phyloP scores from a whole-genome alignment of 2,797 vertebrate genomes.

The Micromesistius poutassou region DNA sequence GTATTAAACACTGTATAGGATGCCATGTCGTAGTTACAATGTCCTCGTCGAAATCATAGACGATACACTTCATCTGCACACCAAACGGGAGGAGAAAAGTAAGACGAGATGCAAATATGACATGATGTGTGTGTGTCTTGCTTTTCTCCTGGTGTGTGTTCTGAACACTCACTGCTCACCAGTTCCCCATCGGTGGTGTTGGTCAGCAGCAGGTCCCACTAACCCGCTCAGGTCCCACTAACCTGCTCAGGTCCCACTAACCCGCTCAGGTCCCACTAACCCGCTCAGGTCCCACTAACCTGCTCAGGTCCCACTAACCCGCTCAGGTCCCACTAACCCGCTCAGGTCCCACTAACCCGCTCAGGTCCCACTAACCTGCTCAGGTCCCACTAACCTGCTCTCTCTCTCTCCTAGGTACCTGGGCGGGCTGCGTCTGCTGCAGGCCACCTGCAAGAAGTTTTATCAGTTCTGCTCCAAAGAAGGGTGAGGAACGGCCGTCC shows the following conservation, averaged over 20 bases:
- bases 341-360: neutral
- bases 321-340: neutral
- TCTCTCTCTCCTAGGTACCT: constrained; percentile 74
- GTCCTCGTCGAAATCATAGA: neutral
- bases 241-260: neutral
- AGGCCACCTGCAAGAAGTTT: constrained; percentile 85
- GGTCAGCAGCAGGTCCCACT: neutral
- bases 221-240: neutral
- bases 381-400: neutral
- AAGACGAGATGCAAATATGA: neutral
- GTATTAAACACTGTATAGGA: constrained; percentile 22
- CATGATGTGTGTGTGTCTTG: neutral
- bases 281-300: neutral
- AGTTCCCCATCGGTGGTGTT: neutral
- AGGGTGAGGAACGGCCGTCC: constrained; percentile 65
- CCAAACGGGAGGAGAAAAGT: neutral
- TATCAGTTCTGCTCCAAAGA: constrained; percentile 83
- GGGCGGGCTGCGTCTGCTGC: constrained; percentile 79
- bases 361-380: neutral
- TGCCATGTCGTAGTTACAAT: neutral
- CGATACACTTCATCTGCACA: neutral
- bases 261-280: neutral
- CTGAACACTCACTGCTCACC: too few species aligned
- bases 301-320: neutral
- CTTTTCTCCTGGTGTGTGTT: too few species aligned